Base-by-base conservation (phyloP, 2,888 invertebrate species). In the Euplagia quadripunctaria region DNA sequence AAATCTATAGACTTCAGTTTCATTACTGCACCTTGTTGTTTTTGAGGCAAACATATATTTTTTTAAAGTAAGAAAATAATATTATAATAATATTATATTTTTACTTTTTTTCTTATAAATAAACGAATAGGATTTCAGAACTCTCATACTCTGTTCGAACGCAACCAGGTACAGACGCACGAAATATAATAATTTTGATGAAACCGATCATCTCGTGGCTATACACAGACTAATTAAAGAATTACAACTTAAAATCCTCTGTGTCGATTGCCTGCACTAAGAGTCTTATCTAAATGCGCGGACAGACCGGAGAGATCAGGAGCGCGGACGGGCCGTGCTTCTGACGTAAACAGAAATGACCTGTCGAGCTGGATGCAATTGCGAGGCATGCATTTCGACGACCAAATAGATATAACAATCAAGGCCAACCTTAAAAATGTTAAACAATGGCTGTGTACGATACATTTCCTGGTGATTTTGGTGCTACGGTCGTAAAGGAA, bases 331-430 rank as follows among this genome's bases (percentile, higher is more conserved):
- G n/a, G 12, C 55, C 1, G 55, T 8, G 55, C 55, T 0, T 55
- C 55, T 55, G n/a, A n/a, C n/a, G n/a, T n/a, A n/a, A 52, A 52
- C 52, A 52, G 52, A 52, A 52, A 52, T n/a, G n/a, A n/a, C n/a
- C n/a, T n/a, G n/a, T n/a, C n/a, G n/a, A 55, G n/a, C n/a, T 9
- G 3, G 9, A 9, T n/a, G 55, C 55, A 9, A n/a, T 55, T 55
- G n/a, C n/a, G 55, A n/a, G 8, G 55, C 11, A 55, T 55, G 55
- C n/a, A 11, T n/a, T 55, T 55, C 55, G 20, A 20, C 55, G 55
- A 55, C n/a, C n/a, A 55, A 55, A 55, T 55, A 55, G 55, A 55
- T 9, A 11, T n/a, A 9, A n/a, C n/a, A 55, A 31, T 31, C 31
- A 31, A 31, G 31, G 31, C 31, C 31, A 31, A 31, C 31, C 31